phyloP scores from a whole-genome alignment of 2,113 vertebrate genomes.

The Myotis davidii region DNA sequence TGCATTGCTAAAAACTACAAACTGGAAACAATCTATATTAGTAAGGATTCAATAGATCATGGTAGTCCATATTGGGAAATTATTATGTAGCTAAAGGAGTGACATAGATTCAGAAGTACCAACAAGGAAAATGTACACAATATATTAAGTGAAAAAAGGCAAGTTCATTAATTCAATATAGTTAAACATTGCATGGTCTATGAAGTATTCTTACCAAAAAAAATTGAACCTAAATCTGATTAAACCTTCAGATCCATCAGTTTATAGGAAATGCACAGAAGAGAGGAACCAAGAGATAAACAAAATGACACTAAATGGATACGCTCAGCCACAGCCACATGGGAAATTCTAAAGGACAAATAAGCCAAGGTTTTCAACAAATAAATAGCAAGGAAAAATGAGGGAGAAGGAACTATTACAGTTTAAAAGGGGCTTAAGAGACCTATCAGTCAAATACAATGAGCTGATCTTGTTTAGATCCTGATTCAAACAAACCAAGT shows the following conservation, averaged over 20 bases:
- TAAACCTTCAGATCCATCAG: slow-evolving; percentile 36
- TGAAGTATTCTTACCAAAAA: slow-evolving; percentile 50
- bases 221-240: slow-evolving; percentile 26
- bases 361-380: slow-evolving; percentile 18
- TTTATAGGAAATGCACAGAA: slow-evolving; percentile 1
- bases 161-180: slow-evolving; percentile 24
- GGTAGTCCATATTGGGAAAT: slow-evolving; percentile 7
- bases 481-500: slow-evolving; percentile 50
- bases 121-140: neutral
- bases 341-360: slow-evolving; percentile 47
- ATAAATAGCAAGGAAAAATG: slow-evolving; percentile 36
- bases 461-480: slow-evolving; percentile 22
- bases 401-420: slow-evolving; percentile 9
- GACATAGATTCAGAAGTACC: neutral
- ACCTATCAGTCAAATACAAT: slow-evolving; percentile 1
- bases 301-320: slow-evolving; percentile 25
- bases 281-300: slow-evolving; percentile 46
- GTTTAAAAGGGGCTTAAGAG: slow-evolving; percentile 32
- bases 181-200: neutral
- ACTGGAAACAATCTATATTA: slow-evolving; percentile 10
- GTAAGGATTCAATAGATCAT: slow-evolving; percentile 37
- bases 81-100: slow-evolving; percentile 22
- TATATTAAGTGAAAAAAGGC: neutral
- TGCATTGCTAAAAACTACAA: slow-evolving; percentile 36
- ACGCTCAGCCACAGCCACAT: neutral